Evolutionary conservation across 2,888 invertebrate species (phyloP), one percentile per base, ranked within the genome.

Genomic region (Stenichneumon culpator): DNA sequence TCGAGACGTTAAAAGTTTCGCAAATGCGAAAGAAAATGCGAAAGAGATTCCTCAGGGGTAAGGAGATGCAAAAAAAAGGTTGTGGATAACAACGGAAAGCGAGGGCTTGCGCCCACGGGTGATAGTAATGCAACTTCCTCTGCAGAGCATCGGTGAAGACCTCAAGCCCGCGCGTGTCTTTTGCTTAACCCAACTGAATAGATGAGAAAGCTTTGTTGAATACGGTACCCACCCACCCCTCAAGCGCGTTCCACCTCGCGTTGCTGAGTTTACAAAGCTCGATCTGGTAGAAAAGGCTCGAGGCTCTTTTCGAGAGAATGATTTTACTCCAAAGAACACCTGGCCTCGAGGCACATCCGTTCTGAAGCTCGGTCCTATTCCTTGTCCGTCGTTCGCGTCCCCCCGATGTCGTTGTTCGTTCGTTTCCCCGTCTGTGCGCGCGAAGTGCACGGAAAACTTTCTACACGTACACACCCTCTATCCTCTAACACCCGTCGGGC

Each of bases 361-460:
- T 52, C 68, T n/a, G 60, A 22, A 52, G 50, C 57, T 60, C 54
- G 32, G 54, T 63, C 9, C 28, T 47, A 36, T 70, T 78, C 72
- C 68, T 22, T 82, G 39, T 50, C 67, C 25, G 78, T 57, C 68
- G 67, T 14, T 52, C 52, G 28, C 9, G 22, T 65, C 16, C n/a
- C 16, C 50, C n/a, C 16, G n/a, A 16, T n/a, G 70, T 82, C 63
- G 63, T 54, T 77, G 63, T 75, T 63, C 75, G 52, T 72, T 78
- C 47, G 73, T 83, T 70, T 74, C 74, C 22, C 60, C 28, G 28
- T 28, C 14, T 28, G 60, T 63, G 63, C 28, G 50, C 22, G 57
- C 54, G 39, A 63, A 73, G 63, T 74, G 47, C 50, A 78, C 50
- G 68, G 68, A 83, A 83, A 78, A 79, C 83, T 83, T 83, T 79